Percentiles rank a stretch among this genome's conserved stretches.
These are phyloP conservation scores for Cephus pygmeus DNA, from an alignment of 2,888 invertebrate genomes.

Conservation along the genomic window DNA sequence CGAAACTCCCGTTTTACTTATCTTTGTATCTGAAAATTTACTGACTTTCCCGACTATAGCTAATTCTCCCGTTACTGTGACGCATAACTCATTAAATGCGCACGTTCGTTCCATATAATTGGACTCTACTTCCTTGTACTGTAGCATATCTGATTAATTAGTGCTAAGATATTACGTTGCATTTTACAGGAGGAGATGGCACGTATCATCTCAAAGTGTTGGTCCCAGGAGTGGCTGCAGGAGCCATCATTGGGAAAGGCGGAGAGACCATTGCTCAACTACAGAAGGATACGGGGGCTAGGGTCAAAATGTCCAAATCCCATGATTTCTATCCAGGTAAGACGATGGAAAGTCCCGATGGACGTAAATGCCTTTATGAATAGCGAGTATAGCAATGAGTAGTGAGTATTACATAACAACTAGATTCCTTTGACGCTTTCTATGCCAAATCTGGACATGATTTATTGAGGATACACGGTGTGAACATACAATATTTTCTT, in stretches of 20 bases:
- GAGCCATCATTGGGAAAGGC: constrained; percentile 99
- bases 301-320: constrained; percentile 99
- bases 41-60: not conserved
- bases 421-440: not conserved
- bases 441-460: not conserved
- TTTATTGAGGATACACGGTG: not conserved
- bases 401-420: not conserved
- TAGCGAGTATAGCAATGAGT: not conserved
- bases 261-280: constrained; percentile 98
- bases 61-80: not conserved
- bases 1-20: not conserved
- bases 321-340: constrained; percentile 99
- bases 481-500: not conserved
- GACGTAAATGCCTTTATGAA: not conserved
- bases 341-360: constrained; percentile 30
- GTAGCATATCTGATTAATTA: not conserved
- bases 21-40: not conserved
- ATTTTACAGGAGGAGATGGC: constrained; percentile 80
- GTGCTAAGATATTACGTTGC: not conserved
- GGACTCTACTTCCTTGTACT: not conserved
- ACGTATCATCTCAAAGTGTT: constrained; percentile 96
- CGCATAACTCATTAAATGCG: not conserved
- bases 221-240: constrained; percentile 96
- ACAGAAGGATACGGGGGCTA: constrained; percentile 96
- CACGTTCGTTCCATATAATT: not conserved